These are phyloP conservation scores for Sceloporus undulatus DNA, from an alignment of 2,113 vertebrate genomes.

Conservation along the genomic window DNA sequence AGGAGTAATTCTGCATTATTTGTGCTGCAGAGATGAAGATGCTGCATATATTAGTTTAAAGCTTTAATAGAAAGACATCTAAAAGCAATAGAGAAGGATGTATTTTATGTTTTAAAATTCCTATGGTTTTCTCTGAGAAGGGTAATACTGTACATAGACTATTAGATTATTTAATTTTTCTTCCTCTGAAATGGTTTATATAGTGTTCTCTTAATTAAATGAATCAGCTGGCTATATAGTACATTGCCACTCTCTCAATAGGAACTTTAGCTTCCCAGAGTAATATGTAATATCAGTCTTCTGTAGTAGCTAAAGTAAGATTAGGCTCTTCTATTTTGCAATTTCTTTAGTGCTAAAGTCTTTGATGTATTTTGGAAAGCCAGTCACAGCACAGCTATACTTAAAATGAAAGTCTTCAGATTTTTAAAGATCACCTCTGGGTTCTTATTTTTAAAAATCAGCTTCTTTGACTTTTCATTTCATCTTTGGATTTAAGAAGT, in stretches of 20 bases:
- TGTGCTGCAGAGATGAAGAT: not conserved
- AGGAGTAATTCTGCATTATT: slow-evolving; percentile 45
- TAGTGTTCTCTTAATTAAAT: slow-evolving; percentile 50
- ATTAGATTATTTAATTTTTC: slow-evolving; percentile 10
- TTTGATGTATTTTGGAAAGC: slow-evolving; percentile 68
- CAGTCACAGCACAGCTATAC: slow-evolving; percentile 48
- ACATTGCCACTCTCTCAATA: slow-evolving; percentile 42
- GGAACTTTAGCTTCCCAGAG: slow-evolving; percentile 61
- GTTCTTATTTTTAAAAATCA: slow-evolving; percentile 60
- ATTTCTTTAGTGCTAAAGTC: slow-evolving; percentile 69
- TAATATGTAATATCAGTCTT: slow-evolving; percentile 69
- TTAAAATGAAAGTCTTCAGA: slow-evolving; percentile 54
- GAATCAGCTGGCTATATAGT: slow-evolving; percentile 46
- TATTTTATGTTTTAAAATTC: not conserved
- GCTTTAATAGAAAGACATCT: not conserved
- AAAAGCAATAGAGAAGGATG: not conserved
- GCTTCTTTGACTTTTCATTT: slow-evolving; percentile 54
- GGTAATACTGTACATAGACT: not conserved
- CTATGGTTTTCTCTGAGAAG: slow-evolving; percentile 2
- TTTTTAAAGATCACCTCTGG: slow-evolving; percentile 18
- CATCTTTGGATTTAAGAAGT: slow-evolving; percentile 59
- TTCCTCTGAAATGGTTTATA: slow-evolving; percentile 26
- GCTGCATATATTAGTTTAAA: slow-evolving; percentile 9
- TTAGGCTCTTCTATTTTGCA: slow-evolving; percentile 71
- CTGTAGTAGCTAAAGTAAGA: slow-evolving; percentile 67